Evolutionary conservation across 2,888 invertebrate genomes (phyloP), one percentile per base, ranked within the genome.

Genomic region (Acanthacorydalis orientalis): DNA sequence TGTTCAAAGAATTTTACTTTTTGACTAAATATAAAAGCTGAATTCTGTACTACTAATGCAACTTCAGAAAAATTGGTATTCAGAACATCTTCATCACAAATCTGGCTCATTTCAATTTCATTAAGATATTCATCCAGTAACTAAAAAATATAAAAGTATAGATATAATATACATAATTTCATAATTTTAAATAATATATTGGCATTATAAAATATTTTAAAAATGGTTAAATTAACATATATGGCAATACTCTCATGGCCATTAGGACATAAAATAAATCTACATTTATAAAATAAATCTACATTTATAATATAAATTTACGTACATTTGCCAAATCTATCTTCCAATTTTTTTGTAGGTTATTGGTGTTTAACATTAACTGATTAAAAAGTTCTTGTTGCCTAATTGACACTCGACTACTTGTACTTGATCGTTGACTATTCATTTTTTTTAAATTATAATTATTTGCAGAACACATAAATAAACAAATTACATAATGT

Each of bases 41-140:
- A 79, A 59, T 80, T 80, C 65, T 87, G 83, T 53, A 88, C 63
- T 51, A 88, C 66, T 54, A 86, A 62, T n/a, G 83, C 86, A 49
- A 83, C 78, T 66, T 86, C 81, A 1, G 80, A 73, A 68, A 83
- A 87, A 64, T 84, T 83, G 57, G 76, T 74, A 39, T 67, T 64
- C 10, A 70, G 67, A 11, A 64, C 63, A 49, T 69, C 68, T 37
- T 63, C 62, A 56, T 71, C 58, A 47, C 64, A 68, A 16, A 68
- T 56, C 45, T 64, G 65, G 33, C 57, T 56, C 39, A 59, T 53
- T 9, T 55, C 67, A 53, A 71, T 67, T 58, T 70, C 68, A 63
- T 68, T 70, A 64, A 75, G 67, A 65, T 73, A 77, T 52, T 69
- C 68, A 58, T 74, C 73, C 59, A 78, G 58, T 54, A 74, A 63